Base-by-base conservation (phyloP, 2,888 invertebrate genomes). In the Oxytorus armatus region DNA sequence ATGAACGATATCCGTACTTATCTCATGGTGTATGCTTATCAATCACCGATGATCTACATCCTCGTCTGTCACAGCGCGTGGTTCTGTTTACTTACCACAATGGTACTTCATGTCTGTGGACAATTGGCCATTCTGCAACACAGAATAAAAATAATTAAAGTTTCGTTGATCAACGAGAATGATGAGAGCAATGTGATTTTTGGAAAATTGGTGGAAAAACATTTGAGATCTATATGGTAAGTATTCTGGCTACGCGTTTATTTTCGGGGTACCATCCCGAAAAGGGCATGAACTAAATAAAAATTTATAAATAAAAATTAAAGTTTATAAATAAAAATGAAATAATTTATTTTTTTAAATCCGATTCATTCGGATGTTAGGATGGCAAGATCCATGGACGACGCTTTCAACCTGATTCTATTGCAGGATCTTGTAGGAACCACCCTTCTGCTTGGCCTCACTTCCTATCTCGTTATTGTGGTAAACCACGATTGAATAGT, bases 381-480 rank as follows among this genome's bases (percentile, higher is more conserved):
- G 86, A 83, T 86, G 83, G 84, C 84, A 0, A 83, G 78, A 57
- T 79, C 77, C 1, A 68, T 86, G 36, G 85, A 86, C 29, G 75
- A 86, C 39, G 81, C 73, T 11, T 86, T 87, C 33, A 83, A 85
- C 23, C 42, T 85, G 2, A 53, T 87, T 14, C 83, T 87, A 3
- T 51, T 87, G 16, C 63, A 82, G 25, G 87, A 87, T 55, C 83
- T 87, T 2, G 47, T 81, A 21, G 86, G 86, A 10, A 83, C 81
- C 21, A 84, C 85, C 18, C 5, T 85, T 10, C 75, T 85, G 3
- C 57, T 87, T 49, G 87, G 85, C 3, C 73, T 87, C 23, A 83
- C 80, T 7, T 61, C 85, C 33, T 87, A 85, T 44, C 76, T 86
- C 23, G 81, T 84, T 1, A 47, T 86, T 57, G 77, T 78, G 78